Base-by-base conservation (phyloP, 2,113 vertebrate genomes). In the Egretta garzetta region DNA sequence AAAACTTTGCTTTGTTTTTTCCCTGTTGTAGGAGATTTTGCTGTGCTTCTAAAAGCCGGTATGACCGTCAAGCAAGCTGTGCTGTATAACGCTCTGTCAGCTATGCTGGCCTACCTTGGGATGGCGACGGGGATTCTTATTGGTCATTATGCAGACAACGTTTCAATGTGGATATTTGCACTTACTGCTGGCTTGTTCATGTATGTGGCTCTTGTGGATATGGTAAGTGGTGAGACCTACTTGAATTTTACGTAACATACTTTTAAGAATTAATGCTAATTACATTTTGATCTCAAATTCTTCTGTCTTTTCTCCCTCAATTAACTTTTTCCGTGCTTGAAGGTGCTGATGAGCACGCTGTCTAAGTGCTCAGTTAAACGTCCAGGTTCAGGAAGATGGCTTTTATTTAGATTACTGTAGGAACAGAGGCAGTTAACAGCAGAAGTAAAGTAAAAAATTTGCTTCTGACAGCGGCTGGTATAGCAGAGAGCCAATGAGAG, bases 151-250 rank as follows among this genome's bases (percentile, higher is more conserved):
- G 99, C 99, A 7, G 99, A 99, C 88, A 99, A 99, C 58, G 98
- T 99, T 92, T 99, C 98, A n/a, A 99, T 98, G 98, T 99, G 99
- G 99, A 99, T 99, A 92, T 99, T 99, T 95, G 99, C 99, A 70
- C 99, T 99, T 75, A 99, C 99, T 0, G 99, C 99, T 15, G 99
- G 99, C 20, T 98, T 99, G 90, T 99, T 99, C 98, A 98, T 99
- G 99, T 99, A 99, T 9, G 99, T 99, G 76, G 99, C 99, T 20
- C 99, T 99, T 92, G 99, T 99, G 95, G 99, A 99, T 97, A 99
- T 99, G 99, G 99, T 99, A 98, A 98, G 99, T 98, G 58, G 52
- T 56, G 74, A 23, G 14, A 21, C 9, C 27, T 58, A 14, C 26
- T 41, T 80, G 45, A 59, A 50, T 55, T 77, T 89, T 89, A 20